Base-by-base conservation (phyloP, 2,888 invertebrate species). In the Cheilosia grossa region DNA sequence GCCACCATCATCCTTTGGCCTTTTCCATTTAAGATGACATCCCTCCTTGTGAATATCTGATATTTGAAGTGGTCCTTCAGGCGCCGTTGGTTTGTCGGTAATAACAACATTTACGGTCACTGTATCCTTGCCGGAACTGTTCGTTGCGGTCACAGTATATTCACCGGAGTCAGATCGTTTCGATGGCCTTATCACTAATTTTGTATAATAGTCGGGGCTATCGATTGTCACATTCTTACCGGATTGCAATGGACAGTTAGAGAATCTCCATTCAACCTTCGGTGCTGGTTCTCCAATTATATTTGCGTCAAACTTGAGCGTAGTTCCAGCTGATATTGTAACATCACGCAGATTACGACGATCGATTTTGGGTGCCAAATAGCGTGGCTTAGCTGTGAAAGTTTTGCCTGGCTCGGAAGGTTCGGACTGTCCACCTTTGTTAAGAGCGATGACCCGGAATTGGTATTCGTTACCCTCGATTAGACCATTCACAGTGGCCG, bases 381-480 rank as follows among this genome's bases (percentile, higher is more conserved):
- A 97, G 87, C 97, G 94, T 0, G 97, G 97, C 90, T 97, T 97
- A 69, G 97, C 97, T 75, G 94, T 93, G 92, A 98, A 97, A 89
- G 94, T 95, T 92, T 97, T 97, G 92, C 97, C 96, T 24, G 96
- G 93, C 74, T 97, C 97, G 9, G 98, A 97, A 0, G 98, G 97
- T 88, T 97, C 97, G 89, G 98, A 97, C 90, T 95, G 95, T 0
- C 99, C 99, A 10, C 97, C 98, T 91, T 97, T 97, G 93, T 99
- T 99, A 70, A 98, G 93, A 9, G 99, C 99, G 87, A 98, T 95
- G 37, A 99, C 96, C 37, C 99, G 95, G 95, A 99, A 99, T 92
- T 98, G 98, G 91, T 98, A 98, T 90, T 98, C 98, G 91, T 98
- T 97, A 88, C 98, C 98, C 93, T 98, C 98, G 89, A 97, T 96